phyloP scores from a whole-genome alignment of 2,797 vertebrate genomes.

The Siniperca scherzeri region DNA sequence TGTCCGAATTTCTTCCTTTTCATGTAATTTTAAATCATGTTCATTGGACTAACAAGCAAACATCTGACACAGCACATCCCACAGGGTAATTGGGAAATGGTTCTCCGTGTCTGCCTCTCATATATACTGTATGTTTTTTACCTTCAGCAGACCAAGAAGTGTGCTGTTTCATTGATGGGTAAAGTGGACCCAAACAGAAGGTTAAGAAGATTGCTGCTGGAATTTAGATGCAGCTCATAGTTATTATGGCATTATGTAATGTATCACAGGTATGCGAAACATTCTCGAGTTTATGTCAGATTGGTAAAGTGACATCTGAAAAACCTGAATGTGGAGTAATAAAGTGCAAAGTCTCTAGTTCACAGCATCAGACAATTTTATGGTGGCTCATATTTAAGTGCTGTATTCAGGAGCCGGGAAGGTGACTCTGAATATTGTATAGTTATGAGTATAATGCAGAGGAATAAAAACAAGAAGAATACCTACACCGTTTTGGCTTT shows the following conservation, averaged over 20 bases:
- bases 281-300: neutral
- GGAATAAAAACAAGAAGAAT: constrained; percentile 18
- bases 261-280: constrained; percentile 29
- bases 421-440: constrained; percentile 20
- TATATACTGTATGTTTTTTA: constrained; percentile 42
- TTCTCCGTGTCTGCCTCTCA: constrained; percentile 39
- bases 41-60: constrained; percentile 48
- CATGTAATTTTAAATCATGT: constrained; percentile 2
- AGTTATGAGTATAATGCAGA: constrained; percentile 27
- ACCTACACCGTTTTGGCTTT: constrained; percentile 7
- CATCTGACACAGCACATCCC: constrained; percentile 42
- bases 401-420: neutral
- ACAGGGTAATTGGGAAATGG: constrained; percentile 37
- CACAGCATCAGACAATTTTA: constrained; percentile 13
- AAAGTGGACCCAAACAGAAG: constrained; percentile 54
- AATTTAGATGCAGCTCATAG: constrained; percentile 32
- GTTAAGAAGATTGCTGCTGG: constrained; percentile 42
- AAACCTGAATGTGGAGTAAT: neutral
- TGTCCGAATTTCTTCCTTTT: neutral
- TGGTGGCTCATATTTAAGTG: neutral
- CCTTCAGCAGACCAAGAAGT: constrained; percentile 33
- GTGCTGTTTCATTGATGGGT: constrained; percentile 27
- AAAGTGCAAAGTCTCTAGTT: constrained; percentile 12
- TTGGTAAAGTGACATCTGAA: neutral
- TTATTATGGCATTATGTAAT: constrained; percentile 23